Percentiles rank a stretch among this genome's conserved stretches.
phyloP scores from a whole-genome alignment of 2,797 vertebrate species.

The Brachyalestes nurse region DNA sequence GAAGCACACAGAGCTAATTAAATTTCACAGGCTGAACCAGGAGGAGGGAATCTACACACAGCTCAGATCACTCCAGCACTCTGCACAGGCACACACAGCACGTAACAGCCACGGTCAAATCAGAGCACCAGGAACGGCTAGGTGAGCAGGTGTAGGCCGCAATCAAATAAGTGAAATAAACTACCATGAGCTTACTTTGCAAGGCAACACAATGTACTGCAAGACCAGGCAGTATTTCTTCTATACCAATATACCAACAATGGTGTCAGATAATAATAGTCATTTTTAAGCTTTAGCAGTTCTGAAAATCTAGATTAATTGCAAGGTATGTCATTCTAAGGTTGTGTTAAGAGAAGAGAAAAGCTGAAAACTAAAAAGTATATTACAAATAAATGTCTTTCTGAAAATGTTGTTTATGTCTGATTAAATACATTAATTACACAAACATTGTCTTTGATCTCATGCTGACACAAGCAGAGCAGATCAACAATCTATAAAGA shows the following conservation, averaged over 20 bases:
- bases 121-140: conserved; percentile 35
- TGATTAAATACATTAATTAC: too few relatives aligned
- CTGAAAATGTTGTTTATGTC: too few relatives aligned
- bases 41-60: conserved; percentile 53
- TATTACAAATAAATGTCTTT: too few relatives aligned
- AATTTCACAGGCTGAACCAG: conserved; percentile 82
- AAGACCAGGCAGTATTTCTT: neutral
- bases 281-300: too few relatives aligned
- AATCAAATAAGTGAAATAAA: conserved; percentile 7
- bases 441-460: too few relatives aligned
- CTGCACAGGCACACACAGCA: conserved; percentile 29
- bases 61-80: conserved; percentile 48
- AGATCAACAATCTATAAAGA: too few relatives aligned
- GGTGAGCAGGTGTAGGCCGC: conserved; percentile 18
- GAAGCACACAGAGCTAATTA: conserved; percentile 83
- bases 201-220: neutral
- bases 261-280: neutral
- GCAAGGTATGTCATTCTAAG: too few relatives aligned
- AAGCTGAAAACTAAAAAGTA: too few relatives aligned
- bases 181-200: conserved; percentile 11
- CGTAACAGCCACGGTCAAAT: conserved; percentile 39
- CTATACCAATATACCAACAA: neutral
- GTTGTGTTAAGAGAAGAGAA: too few relatives aligned
- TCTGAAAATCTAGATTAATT: too few relatives aligned
- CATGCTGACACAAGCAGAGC: neutral